Evolutionary conservation across 2,797 vertebrate genomes (phyloP).

Genomic region (Mormyrus proboscirostris): DNA sequence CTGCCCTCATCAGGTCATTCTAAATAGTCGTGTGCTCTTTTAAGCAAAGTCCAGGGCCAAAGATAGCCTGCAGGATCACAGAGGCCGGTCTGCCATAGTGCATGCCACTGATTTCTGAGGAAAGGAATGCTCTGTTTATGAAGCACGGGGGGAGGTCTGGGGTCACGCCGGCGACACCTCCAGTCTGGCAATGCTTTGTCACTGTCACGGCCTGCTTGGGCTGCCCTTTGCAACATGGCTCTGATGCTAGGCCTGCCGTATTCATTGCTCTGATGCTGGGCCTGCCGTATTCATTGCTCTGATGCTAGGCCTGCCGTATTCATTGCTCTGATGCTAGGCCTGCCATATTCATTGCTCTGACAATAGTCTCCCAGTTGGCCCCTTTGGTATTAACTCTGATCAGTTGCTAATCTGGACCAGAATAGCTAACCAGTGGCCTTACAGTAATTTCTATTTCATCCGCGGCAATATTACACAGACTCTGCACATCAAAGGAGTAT

Average conservation of each 20-base stretch:
- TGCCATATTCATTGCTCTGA: background rate
- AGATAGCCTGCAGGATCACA: conserved; percentile 9
- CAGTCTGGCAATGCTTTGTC: background rate
- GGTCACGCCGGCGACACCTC: background rate
- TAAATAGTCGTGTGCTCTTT: background rate
- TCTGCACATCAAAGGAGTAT: background rate
- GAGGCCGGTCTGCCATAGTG: background rate
- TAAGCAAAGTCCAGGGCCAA: background rate
- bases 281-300: too few species aligned
- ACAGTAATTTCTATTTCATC: background rate
- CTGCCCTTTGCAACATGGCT: background rate
- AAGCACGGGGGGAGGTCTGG: background rate
- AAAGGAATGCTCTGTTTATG: background rate
- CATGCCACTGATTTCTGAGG: background rate
- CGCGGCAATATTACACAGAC: background rate
- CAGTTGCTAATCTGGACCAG: conserved; percentile 1
- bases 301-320: too few species aligned
- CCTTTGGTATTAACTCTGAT: background rate
- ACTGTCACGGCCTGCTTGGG: background rate
- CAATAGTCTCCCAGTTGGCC: background rate
- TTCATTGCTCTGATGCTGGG: too few species aligned
- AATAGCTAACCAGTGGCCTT: background rate
- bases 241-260: background rate
- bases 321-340: too few species aligned
- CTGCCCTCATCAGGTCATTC: background rate